Evolutionary conservation across 30 jellyfish, hydroid and myxozoan genomes (phyloP), one percentile per base, ranked within the genome.

Genomic region (Hydra vulgaris): DNA sequence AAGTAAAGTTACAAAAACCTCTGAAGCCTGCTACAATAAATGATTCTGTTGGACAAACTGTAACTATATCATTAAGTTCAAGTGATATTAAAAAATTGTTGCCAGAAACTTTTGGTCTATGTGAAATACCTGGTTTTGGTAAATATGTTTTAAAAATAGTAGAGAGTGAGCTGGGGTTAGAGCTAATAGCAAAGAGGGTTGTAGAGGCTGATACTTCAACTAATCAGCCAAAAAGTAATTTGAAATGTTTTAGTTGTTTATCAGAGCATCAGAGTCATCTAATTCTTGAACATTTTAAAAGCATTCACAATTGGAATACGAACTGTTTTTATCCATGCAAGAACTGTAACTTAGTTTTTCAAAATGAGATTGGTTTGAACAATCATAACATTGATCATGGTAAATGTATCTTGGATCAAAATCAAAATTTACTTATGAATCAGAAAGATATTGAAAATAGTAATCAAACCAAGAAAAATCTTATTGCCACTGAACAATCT

Each of bases 221-320:
- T 0, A 53, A 17, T 71, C 79, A 27, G 15, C 53, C 23, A 71
- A 53, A 22, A 26, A 70, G 1, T 20, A 8, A 15, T 26, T n/a
- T 25, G 23, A 70, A 17, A 53, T 75, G 83, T 75, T 75, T 75
- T 25, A 70, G 56, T 20, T 75, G 83, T 26, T 16, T 25, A 0
- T 24, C 73, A 21, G 72, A 26, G 0, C 56, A 53, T 53, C 71
- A 26, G 26, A 75, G 40, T 26, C 17, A 54, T 15, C 66, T 25
- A 18, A 17, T 75, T 66, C 52, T 75, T 7, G 21, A 25, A 17
- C 83, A 75, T 54, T 75, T 75, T 70, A 23, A 53, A 75, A 75
- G 83, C 18, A 25, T 25, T 25, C 83, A 75, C 73, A 27, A 54
- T 22, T 75, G 83, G 74, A 21, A 71, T 17, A n/a, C 56, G n/a